These are phyloP conservation scores for Chondrosia reniformis DNA, from an alignment of 37 sponge, comb jelly and placozoan species.

Conservation along the genomic window DNA sequence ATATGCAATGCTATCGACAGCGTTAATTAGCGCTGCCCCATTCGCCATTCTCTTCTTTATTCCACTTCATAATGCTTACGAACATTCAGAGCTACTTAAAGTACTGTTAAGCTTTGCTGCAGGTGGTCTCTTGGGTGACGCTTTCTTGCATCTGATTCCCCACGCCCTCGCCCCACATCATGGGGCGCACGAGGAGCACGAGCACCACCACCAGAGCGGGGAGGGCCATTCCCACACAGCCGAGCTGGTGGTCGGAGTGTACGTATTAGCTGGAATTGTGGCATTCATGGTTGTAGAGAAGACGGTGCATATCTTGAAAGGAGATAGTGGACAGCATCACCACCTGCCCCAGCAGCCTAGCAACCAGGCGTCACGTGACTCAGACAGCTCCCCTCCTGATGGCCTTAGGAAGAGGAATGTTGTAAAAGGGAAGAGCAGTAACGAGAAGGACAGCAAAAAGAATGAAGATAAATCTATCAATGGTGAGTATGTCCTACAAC, in stretches of 20 bases:
- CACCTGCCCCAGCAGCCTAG: background rate
- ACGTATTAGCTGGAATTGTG: constrained; percentile 84
- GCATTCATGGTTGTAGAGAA: constrained; percentile 89
- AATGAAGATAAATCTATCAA: background rate
- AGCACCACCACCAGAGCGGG: constrained; percentile 31
- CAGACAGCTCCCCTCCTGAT: too few relatives aligned
- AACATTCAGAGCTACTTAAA: constrained; percentile 70
- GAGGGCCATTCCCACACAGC: constrained; percentile 55
- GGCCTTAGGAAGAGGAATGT: background rate
- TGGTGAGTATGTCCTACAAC: background rate
- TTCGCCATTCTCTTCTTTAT: constrained; percentile 88
- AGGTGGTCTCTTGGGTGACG: constrained; percentile 94
- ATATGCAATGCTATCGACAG: constrained; percentile 74
- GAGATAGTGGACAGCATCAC: constrained; percentile 58
- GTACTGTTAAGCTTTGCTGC: constrained; percentile 92
- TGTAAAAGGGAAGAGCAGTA: background rate
- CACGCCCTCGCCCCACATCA: constrained; percentile 88
- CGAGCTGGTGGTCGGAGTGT: constrained; percentile 80
- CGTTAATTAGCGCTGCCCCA: constrained; percentile 83
- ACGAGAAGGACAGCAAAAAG: background rate
- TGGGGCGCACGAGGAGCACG: constrained; percentile 44
- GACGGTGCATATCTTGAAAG: constrained; percentile 68
- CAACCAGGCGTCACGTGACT: background rate
- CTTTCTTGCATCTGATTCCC: constrained; percentile 94
- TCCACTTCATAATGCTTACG: constrained; percentile 59